These are phyloP conservation scores for Myzus persicae DNA, from an alignment of 1,140 invertebrate genomes.

Conservation along the genomic window DNA sequence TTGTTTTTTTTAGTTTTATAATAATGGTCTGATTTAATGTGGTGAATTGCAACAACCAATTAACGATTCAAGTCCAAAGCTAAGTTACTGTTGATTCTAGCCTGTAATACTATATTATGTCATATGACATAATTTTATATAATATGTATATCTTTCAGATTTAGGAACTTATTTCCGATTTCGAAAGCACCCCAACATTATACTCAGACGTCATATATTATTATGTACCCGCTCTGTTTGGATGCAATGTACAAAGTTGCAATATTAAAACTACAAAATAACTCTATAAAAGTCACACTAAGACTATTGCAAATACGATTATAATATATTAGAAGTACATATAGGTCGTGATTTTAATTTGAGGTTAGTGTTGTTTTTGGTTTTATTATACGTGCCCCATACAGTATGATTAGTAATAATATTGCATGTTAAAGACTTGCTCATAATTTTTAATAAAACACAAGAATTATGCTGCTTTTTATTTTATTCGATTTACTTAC, in stretches of 20 bases:
- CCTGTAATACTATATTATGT: too few species aligned
- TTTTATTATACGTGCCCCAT: not conserved
- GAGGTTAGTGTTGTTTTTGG: not conserved
- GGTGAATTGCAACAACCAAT: not conserved
- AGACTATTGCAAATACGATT: not conserved
- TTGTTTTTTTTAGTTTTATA: not conserved
- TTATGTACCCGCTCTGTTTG: not conserved
- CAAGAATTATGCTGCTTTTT: not conserved
- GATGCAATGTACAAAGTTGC: not conserved
- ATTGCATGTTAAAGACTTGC: not conserved
- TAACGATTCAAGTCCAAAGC: not conserved
- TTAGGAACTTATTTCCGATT: not conserved
- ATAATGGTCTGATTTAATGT: too few species aligned
- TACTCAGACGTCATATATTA: not conserved
- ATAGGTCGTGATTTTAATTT: not conserved
- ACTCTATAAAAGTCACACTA: not conserved
- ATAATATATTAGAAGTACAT: too few species aligned
- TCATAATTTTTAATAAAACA: not conserved
- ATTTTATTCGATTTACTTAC: not conserved
- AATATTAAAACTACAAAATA: not conserved
- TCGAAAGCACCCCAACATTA: accelerated
- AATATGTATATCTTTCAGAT: too few species aligned
- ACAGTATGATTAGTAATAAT: not conserved
- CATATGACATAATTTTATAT: too few species aligned
- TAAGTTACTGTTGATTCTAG: too few species aligned